Evolutionary conservation across 2,113 vertebrate species (phyloP).

Genomic region (Cnemophilus loriae): DNA sequence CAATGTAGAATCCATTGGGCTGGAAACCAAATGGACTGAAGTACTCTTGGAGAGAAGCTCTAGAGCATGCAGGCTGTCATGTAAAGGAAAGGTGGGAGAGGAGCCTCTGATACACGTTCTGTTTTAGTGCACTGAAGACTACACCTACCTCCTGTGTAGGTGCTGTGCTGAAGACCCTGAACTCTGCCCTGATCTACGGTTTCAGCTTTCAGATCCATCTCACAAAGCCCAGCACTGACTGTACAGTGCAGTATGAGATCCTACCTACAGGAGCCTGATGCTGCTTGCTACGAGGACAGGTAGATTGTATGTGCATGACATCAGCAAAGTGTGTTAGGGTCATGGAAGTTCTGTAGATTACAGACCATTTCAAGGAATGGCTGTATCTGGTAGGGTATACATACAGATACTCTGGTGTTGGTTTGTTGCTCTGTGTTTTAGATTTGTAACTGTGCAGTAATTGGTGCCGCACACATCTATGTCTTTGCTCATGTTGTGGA

Average conservation of each 20-base stretch:
- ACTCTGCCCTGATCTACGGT: not conserved
- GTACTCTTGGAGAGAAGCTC: not conserved
- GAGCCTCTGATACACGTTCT: not conserved
- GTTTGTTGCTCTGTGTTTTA: not conserved
- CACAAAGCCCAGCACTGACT: not conserved
- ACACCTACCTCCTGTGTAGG: not conserved
- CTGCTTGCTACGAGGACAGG: not conserved
- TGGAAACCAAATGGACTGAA: not conserved
- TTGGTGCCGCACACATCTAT: not conserved
- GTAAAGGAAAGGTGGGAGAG: not conserved
- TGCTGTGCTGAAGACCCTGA: not conserved
- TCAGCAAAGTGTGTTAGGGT: not conserved
- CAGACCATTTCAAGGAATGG: not conserved
- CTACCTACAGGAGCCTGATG: not conserved
- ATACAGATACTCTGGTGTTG: not conserved
- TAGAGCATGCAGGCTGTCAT: not conserved
- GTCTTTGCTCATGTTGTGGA: not conserved
- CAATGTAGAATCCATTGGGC: not conserved
- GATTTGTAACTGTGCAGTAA: not conserved
- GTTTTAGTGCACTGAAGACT: not conserved
- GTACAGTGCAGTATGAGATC: not conserved
- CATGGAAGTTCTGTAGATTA: not conserved
- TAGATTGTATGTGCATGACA: fast-evolving
- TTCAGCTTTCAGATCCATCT: not conserved
- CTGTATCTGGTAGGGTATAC: not conserved